These are phyloP conservation scores for Meteorus colon DNA, from an alignment of 2,888 invertebrate genomes.

Conservation along the genomic window DNA sequence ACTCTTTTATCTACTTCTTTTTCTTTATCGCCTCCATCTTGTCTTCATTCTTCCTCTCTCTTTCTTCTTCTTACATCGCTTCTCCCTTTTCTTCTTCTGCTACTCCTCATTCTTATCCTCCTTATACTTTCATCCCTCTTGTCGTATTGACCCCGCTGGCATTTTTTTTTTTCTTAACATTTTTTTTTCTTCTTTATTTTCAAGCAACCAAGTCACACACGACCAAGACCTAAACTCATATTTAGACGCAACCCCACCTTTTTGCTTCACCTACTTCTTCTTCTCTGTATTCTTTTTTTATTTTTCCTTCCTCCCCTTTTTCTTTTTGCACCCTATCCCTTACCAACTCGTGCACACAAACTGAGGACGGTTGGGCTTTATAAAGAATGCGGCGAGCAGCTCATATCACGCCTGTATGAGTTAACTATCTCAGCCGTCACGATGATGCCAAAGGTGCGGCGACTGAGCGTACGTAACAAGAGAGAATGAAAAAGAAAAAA, in stretches of 20 bases:
- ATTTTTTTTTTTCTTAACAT: background rate
- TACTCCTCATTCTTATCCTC: slow-evolving; percentile 22
- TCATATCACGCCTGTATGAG: slow-evolving; percentile 40
- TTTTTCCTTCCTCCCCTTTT: background rate
- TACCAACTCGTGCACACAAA: slow-evolving; percentile 8
- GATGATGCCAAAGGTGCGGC: slow-evolving; percentile 12
- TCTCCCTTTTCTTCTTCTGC: slow-evolving; percentile 18
- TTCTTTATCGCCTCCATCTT: slow-evolving; percentile 12
- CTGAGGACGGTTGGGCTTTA: background rate
- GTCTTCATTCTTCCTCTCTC: slow-evolving; percentile 4
- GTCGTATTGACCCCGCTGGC: slow-evolving; percentile 7
- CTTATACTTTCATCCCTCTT: background rate
- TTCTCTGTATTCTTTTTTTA: background rate
- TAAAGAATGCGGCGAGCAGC: slow-evolving; percentile 26
- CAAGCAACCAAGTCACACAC: background rate
- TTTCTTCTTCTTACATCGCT: background rate
- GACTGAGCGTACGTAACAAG: background rate
- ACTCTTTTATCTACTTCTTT: slow-evolving; percentile 22
- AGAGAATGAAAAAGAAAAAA: slow-evolving; percentile 20
- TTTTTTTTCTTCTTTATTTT: slow-evolving; percentile 2
- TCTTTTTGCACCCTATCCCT: background rate
- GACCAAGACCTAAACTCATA: slow-evolving; percentile 18
- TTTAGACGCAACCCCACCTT: slow-evolving; percentile 26
- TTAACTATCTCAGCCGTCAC: background rate
- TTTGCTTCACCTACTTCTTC: background rate